Percentiles rank a stretch among this genome's conserved stretches.
Conservation (phyloP, 2,888 invertebrate species). For the Tachina lurida region DNA sequence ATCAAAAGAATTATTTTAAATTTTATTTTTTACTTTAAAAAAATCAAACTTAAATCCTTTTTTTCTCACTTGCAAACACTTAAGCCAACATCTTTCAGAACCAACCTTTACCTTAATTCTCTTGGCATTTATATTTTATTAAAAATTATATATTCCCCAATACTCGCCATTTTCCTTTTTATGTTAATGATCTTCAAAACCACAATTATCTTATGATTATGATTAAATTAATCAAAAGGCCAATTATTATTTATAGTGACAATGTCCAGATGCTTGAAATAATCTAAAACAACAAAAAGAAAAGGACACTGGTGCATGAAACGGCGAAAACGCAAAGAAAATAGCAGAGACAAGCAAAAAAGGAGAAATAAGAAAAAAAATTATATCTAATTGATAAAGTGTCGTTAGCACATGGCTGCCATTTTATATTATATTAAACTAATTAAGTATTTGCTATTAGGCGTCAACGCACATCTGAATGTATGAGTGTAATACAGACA, state of each 20-base stretch:
- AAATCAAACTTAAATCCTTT: too few relatives aligned
- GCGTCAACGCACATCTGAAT: background rate
- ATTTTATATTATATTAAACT: conserved; percentile 65
- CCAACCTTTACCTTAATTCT: background rate
- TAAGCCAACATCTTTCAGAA: too few relatives aligned
- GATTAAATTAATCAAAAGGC: conserved; percentile 23
- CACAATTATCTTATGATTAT: conserved; percentile 29
- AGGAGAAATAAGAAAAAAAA: background rate
- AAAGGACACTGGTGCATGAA: background rate
- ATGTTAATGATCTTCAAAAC: conserved; percentile 44
- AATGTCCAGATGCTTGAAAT: conserved; percentile 23
- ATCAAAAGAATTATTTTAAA: too few relatives aligned
- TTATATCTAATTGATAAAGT: conserved; percentile 67
- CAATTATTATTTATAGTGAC: conserved; percentile 5
- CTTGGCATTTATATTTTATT: background rate
- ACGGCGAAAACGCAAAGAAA: background rate
- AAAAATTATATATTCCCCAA: background rate
- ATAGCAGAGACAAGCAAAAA: background rate
- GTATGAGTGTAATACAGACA: background rate
- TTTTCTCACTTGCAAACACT: too few relatives aligned
- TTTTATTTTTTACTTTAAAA: too few relatives aligned
- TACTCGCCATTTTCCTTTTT: conserved; percentile 26
- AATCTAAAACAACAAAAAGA: background rate
- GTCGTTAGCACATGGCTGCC: conserved; percentile 62
- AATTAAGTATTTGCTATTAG: conserved; percentile 67